These are phyloP conservation scores for Hylyphantes graminicola DNA, from an alignment of 1,140 invertebrate species.

Conservation along the genomic window DNA sequence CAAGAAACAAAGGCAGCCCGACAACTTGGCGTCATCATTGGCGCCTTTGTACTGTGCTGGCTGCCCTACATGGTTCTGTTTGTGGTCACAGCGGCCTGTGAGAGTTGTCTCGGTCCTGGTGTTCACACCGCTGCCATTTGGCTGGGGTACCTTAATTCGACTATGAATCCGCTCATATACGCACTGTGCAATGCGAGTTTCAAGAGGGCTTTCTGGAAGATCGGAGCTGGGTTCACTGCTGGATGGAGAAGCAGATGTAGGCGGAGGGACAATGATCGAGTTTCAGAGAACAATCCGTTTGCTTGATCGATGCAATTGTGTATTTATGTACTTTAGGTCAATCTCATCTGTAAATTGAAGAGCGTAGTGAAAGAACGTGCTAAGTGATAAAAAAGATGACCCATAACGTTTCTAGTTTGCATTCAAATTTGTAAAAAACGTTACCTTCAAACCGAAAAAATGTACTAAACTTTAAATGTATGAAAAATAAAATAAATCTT, in stretches of 20 bases:
- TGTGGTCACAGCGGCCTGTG: slow-evolving; percentile 75
- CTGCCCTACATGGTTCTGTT: slow-evolving; percentile 76
- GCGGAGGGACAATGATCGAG: slow-evolving; percentile 8
- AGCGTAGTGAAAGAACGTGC: too few species aligned
- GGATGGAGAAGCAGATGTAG: slow-evolving; percentile 42
- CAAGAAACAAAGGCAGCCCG: slow-evolving; percentile 76
- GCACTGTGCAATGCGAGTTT: slow-evolving; percentile 73
- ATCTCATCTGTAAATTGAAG: not conserved
- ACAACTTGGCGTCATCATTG: slow-evolving; percentile 76
- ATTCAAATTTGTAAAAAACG: not conserved
- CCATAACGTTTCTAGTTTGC: not conserved
- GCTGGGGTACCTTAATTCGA: slow-evolving; percentile 74
- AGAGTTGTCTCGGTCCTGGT: slow-evolving; percentile 68
- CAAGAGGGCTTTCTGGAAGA: slow-evolving; percentile 70
- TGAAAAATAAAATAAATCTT: too few species aligned
- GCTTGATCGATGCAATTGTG: slow-evolving; percentile 5
- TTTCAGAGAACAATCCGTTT: slow-evolving; percentile 48
- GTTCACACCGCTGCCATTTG: slow-evolving; percentile 71
- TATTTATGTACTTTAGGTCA: not conserved
- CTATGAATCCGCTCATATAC: slow-evolving; percentile 73
- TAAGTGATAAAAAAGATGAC: not conserved
- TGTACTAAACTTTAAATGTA: too few species aligned
- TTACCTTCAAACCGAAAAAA: too few species aligned
- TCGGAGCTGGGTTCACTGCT: slow-evolving; percentile 66
- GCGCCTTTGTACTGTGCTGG: slow-evolving; percentile 76